phyloP scores from a whole-genome alignment of 2,113 vertebrate species.

The Australoheros scitulus region DNA sequence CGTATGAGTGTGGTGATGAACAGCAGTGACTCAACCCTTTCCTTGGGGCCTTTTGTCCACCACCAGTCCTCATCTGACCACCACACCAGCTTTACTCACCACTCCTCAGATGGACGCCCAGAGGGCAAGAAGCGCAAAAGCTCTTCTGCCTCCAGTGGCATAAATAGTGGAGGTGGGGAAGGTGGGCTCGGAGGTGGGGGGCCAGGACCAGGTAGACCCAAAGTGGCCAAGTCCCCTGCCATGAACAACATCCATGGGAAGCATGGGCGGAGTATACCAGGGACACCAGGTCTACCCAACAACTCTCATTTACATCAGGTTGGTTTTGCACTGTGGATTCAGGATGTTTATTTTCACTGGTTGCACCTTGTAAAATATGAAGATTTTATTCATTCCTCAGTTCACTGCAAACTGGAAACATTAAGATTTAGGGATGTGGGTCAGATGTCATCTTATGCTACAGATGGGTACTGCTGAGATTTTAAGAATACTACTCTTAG shows the following conservation, averaged over 20 bases:
- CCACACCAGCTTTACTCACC: slow-evolving; percentile 86
- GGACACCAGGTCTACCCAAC: slow-evolving; percentile 89
- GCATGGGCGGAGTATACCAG: slow-evolving; percentile 89
- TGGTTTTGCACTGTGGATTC: slow-evolving; percentile 26
- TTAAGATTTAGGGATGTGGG: not conserved
- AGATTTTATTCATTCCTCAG: not conserved
- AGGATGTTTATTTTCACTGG: not conserved
- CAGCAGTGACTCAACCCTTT: slow-evolving; percentile 95
- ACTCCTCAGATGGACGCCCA: slow-evolving; percentile 87
- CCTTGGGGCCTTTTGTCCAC: slow-evolving; percentile 94
- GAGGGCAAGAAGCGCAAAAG: slow-evolving; percentile 95
- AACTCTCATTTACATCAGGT: slow-evolving; percentile 97
- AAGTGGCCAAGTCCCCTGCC: slow-evolving; percentile 91
- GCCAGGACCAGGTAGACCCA: slow-evolving; percentile 83
- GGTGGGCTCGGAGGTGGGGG: slow-evolving; percentile 56
- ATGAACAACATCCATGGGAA: slow-evolving; percentile 95
- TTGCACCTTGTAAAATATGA: not conserved
- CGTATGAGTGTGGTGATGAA: slow-evolving; percentile 99
- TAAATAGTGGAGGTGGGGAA: slow-evolving; percentile 78
- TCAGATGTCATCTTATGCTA: not conserved
- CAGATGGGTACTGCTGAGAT: not conserved
- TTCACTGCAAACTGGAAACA: not conserved
- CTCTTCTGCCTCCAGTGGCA: slow-evolving; percentile 83
- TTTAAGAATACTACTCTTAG: not conserved
- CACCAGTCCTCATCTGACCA: slow-evolving; percentile 82